These are phyloP conservation scores for Terrapene triunguis DNA, from an alignment of 2,113 vertebrate genomes.

Conservation along the genomic window DNA sequence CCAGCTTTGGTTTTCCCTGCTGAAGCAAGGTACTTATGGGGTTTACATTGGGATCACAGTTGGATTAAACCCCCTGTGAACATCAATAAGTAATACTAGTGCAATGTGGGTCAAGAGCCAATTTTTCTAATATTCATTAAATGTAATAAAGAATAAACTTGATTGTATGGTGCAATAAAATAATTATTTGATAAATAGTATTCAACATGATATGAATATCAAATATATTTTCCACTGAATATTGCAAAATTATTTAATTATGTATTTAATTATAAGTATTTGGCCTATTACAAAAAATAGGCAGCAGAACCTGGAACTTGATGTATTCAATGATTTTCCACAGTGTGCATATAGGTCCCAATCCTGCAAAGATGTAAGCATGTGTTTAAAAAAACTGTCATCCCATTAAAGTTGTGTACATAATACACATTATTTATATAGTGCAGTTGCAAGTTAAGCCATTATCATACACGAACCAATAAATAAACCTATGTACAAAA, in stretches of 20 bases:
- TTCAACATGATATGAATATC: neutral
- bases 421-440: neutral
- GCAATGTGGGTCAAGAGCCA: neutral
- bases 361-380: neutral
- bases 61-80: neutral
- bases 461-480: neutral
- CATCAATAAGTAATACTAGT: neutral
- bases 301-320: neutral
- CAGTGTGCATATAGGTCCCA: neutral
- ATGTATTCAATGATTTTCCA: neutral
- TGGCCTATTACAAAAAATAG: neutral
- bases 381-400: neutral
- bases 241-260: accelerated
- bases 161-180: neutral
- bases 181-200: neutral
- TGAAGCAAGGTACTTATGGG: neutral
- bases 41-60: neutral
- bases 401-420: neutral
- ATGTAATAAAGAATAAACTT: neutral
- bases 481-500: neutral
- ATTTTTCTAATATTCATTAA: neutral
- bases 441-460: neutral
- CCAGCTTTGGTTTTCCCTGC: neutral
- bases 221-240: neutral
- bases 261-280: neutral